phyloP scores from a whole-genome alignment of 1,140 invertebrate genomes.

The Acromyrmex heyeri region DNA sequence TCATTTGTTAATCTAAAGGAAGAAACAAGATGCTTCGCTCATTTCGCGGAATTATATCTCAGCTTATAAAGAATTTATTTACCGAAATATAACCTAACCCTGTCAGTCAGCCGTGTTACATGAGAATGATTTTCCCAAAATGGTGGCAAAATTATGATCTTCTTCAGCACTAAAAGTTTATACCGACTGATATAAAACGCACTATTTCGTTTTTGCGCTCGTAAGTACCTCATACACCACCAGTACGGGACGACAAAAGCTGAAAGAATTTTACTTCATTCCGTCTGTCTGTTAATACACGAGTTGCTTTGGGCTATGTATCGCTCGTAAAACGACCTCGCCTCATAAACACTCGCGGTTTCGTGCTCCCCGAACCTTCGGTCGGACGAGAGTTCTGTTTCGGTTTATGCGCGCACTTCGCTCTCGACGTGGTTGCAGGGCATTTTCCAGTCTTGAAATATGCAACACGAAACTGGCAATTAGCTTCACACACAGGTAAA shows the following conservation, averaged over 20 bases:
- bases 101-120: background rate
- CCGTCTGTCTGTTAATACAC: constrained; percentile 51
- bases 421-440: constrained; percentile 17
- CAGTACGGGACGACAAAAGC: background rate
- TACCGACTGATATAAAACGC: constrained; percentile 48
- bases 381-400: background rate
- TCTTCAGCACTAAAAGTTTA: constrained; percentile 29
- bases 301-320: constrained; percentile 30
- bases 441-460: constrained; percentile 58
- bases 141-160: constrained; percentile 21
- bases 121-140: constrained; percentile 2
- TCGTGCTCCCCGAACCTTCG: constrained; percentile 44
- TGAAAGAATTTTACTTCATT: constrained; percentile 51
- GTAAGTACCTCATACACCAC: background rate
- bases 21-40: background rate
- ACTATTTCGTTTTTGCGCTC: constrained; percentile 12
- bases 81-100: background rate
- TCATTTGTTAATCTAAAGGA: background rate
- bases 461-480: constrained; percentile 64
- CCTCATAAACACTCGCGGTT: constrained; percentile 17
- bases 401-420: background rate
- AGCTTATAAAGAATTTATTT: constrained; percentile 40
- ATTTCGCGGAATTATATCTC: background rate
- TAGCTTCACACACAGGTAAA: constrained; percentile 29
- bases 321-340: constrained; percentile 55